phyloP scores from a whole-genome alignment of 2,888 invertebrate genomes.

The Lasius platythorax region DNA sequence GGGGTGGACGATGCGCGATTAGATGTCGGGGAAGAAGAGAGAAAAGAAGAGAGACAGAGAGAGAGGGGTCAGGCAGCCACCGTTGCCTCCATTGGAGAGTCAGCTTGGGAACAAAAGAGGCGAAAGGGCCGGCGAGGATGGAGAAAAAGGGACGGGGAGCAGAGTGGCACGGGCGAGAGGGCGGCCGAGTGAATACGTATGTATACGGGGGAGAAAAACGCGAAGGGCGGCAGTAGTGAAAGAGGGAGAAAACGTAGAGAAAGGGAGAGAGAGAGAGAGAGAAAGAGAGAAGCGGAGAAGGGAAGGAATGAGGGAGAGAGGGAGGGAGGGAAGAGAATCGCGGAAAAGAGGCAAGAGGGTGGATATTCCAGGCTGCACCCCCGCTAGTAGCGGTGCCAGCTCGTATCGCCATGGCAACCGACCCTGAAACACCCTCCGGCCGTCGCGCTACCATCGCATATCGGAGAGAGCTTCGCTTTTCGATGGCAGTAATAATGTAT shows the following conservation, averaged over 20 bases:
- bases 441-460: constrained; percentile 76
- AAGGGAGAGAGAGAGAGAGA: constrained; percentile 39
- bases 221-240: constrained; percentile 26
- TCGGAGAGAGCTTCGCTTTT: constrained; percentile 81
- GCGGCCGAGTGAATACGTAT: constrained; percentile 55
- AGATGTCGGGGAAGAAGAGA: constrained; percentile 57
- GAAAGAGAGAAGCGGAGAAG: constrained; percentile 39
- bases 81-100: constrained; percentile 44
- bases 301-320: constrained; percentile 14
- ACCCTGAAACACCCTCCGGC: constrained; percentile 83
- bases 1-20: constrained; percentile 59
- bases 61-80: constrained; percentile 35
- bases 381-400: constrained; percentile 74
- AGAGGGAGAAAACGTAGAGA: constrained; percentile 39
- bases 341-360: constrained; percentile 76
- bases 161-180: constrained; percentile 12
- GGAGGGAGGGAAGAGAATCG: constrained; percentile 62
- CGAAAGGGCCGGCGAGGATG: constrained; percentile 33
- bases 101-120: constrained; percentile 52
- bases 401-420: constrained; percentile 83
- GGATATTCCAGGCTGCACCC: constrained; percentile 78
- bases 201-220: constrained; percentile 52
- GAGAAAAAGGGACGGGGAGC: constrained; percentile 23
- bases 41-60: constrained; percentile 34
- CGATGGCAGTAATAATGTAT: constrained; percentile 85